Conservation (phyloP, 2,888 invertebrate species). For the Serripes groenlandicus region DNA sequence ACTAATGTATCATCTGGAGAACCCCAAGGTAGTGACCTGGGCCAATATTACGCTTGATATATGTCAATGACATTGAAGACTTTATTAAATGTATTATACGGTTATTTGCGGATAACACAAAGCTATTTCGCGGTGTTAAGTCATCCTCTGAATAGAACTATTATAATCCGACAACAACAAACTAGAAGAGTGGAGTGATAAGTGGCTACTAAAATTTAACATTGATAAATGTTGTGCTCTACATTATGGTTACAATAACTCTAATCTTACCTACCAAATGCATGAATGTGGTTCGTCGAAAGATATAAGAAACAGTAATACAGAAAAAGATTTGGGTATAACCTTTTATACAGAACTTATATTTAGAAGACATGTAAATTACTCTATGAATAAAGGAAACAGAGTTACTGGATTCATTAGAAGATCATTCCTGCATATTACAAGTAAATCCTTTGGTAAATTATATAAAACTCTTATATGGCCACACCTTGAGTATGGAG, state of each 20-base stretch:
- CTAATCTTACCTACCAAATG: not conserved
- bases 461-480: not conserved
- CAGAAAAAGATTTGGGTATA: not conserved
- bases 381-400: not conserved
- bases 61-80: not conserved
- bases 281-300: not conserved
- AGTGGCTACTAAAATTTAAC: not conserved
- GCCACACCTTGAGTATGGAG: conserved; percentile 1
- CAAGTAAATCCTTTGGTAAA: not conserved
- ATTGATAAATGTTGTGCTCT: not conserved
- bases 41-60: not conserved
- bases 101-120: not conserved
- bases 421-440: not conserved
- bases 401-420: not conserved
- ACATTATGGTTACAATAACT: not conserved
- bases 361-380: not conserved
- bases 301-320: not conserved
- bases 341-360: not conserved
- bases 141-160: not conserved
- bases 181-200: not conserved
- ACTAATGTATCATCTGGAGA: not conserved
- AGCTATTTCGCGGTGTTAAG: not conserved
- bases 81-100: not conserved
- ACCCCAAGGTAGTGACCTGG: not conserved
- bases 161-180: not conserved